Conservation (phyloP, 2,113 vertebrate species). For the Brachyhypopomus occidentalis region DNA sequence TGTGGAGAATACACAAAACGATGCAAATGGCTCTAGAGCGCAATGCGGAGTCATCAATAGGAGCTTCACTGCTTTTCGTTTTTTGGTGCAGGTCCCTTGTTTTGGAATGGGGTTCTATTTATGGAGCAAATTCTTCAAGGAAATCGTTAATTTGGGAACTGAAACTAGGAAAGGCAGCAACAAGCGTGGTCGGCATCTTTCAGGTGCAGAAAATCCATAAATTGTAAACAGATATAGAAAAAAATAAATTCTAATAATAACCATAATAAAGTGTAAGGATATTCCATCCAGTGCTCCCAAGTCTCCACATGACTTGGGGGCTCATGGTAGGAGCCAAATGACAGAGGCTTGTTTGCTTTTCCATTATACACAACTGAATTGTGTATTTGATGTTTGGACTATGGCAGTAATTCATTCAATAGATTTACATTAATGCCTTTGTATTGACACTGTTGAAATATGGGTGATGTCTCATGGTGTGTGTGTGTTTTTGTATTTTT, state of each 20-base stretch:
- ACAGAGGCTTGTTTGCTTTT: no score
- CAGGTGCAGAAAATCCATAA: no score
- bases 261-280: no score
- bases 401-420: no score
- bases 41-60: background rate
- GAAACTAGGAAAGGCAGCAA: background rate
- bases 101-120: background rate
- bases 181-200: background rate
- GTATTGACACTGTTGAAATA: no score
- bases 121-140: background rate
- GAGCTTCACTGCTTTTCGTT: background rate
- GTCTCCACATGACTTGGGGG: background rate
- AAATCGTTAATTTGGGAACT: background rate
- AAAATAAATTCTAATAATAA: no score
- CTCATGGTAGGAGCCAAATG: background rate
- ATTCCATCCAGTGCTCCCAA: background rate
- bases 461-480: no score
- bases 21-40: background rate
- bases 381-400: no score
- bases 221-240: no score
- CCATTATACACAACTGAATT: no score
- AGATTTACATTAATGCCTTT: no score
- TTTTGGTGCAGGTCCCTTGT: background rate
- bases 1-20: background rate
- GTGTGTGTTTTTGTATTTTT: no score